Evolutionary conservation across 1,140 invertebrate genomes (phyloP).

Genomic region (Daktulosphaira vitifoliae): DNA sequence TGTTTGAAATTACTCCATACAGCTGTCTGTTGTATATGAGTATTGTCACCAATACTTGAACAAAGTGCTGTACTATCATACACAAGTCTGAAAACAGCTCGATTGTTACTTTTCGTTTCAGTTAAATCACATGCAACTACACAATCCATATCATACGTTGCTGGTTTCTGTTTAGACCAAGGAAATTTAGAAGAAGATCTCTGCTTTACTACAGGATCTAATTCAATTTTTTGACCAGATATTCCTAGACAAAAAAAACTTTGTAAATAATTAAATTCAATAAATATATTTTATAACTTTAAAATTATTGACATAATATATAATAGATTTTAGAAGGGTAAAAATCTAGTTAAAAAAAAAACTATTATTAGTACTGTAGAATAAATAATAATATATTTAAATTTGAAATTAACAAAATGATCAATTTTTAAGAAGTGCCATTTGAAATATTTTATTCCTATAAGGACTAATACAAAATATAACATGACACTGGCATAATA

Average conservation of each 20-base stretch:
- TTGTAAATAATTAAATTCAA: neutral
- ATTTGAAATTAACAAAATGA: no score
- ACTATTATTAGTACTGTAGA: no score
- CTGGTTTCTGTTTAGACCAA: slow-evolving; percentile 59
- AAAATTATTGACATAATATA: no score
- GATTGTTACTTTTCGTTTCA: slow-evolving; percentile 53
- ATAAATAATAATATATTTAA: no score
- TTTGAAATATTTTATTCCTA: no score
- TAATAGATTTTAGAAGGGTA: no score
- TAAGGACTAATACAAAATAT: no score
- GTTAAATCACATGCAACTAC: slow-evolving; percentile 77
- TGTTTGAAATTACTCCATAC: slow-evolving; percentile 57
- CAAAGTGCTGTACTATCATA: slow-evolving; percentile 32
- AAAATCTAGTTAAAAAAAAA: no score
- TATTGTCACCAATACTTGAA: slow-evolving; percentile 26
- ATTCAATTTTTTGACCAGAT: slow-evolving; percentile 83
- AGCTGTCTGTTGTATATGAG: slow-evolving; percentile 14
- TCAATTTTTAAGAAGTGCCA: no score
- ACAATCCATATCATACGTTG: slow-evolving; percentile 71
- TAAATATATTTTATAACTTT: no score
- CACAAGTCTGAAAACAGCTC: slow-evolving; percentile 37
- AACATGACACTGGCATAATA: no score
- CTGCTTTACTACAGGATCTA: slow-evolving; percentile 66
- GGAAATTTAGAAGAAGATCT: slow-evolving; percentile 57
- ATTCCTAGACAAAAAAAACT: slow-evolving; percentile 50